Base-by-base conservation (phyloP, 1,140 invertebrate species). In the Drosophila azteca region DNA sequence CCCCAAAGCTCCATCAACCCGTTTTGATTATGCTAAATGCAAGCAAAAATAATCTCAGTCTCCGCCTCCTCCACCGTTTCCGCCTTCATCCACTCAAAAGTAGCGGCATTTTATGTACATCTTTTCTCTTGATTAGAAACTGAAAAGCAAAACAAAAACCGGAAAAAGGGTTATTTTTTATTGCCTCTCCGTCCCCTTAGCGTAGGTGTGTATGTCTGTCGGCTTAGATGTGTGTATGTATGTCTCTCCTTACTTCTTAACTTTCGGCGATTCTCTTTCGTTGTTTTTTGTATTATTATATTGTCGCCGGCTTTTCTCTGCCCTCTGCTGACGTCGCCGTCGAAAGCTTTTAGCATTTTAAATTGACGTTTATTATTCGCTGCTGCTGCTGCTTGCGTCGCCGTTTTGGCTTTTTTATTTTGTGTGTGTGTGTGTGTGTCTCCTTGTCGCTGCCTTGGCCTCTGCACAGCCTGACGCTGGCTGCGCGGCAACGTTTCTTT, bases 111-210 rank as follows among this genome's bases (percentile, higher is more conserved):
- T 82, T 7, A 50, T 49, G 66, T 13, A 13, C 11, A 39, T 11
- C 35, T 39, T 66, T 84, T 79, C 81, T 76, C 78, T 88, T 87
- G 82, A 87, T 87, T 87, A 87, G 82, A 87, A 87, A 88, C 82
- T 88, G 82, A 69, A 76, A 87, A 87, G 78, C 82, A 87, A 87
- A 87, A 87, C 82, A 87, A 87, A 85, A 87, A 87, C 82, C 82
- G 83, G 82, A 87, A 87, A 84, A 87, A 87, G 82, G 82, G 82
- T 87, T 87, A 82, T 88, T 87, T 87, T 87, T 88, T 87, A 87
- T 87, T 71, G 79, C 75, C 75, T 71, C 58, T 70, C 55, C 50
- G 84, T 79, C 75, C 69, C 74, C n/a, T n/a, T n/a, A n/a, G n/a
- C n/a, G 51, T 81, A 63, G 61, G 58, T 72, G 82, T 85, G 58